Evolutionary conservation across 1,140 invertebrate species (phyloP).

Genomic region (Achatina immaculata): DNA sequence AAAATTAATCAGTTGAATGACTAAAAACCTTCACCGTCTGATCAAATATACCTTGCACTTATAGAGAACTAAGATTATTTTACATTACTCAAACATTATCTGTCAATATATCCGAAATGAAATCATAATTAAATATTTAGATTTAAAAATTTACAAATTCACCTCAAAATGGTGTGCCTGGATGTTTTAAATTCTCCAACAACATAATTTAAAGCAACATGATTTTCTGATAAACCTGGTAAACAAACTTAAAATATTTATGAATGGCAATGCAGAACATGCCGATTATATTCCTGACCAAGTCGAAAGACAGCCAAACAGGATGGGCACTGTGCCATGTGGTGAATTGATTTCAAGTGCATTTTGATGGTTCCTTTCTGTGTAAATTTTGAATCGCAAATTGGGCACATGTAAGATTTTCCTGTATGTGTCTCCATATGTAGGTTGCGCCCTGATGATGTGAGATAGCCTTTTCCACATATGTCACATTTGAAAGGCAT

Average conservation of each 20-base stretch:
- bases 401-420: slow-evolving; percentile 30
- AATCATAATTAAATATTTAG: no score
- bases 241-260: not conserved
- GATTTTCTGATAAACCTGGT: no score
- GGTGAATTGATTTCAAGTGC: slow-evolving; percentile 23
- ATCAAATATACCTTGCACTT: no score
- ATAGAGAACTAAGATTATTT: no score
- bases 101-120: no score
- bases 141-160: no score
- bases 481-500: slow-evolving; percentile 14
- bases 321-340: slow-evolving; percentile 23
- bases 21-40: no score
- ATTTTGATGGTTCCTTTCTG: slow-evolving; percentile 28
- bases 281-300: slow-evolving; percentile 27
- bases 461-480: slow-evolving; percentile 28
- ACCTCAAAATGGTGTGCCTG: no score
- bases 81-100: no score
- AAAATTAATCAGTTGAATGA: no score
- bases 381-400: slow-evolving; percentile 32
- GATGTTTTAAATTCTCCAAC: no score
- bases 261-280: slow-evolving; percentile 20
- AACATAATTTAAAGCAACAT: no score
- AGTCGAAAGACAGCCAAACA: slow-evolving; percentile 27
- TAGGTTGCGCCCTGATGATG: slow-evolving; percentile 12
- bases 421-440: slow-evolving; percentile 23